These are phyloP conservation scores for Heterotis niloticus DNA, from an alignment of 2,113 vertebrate genomes.

Conservation along the genomic window DNA sequence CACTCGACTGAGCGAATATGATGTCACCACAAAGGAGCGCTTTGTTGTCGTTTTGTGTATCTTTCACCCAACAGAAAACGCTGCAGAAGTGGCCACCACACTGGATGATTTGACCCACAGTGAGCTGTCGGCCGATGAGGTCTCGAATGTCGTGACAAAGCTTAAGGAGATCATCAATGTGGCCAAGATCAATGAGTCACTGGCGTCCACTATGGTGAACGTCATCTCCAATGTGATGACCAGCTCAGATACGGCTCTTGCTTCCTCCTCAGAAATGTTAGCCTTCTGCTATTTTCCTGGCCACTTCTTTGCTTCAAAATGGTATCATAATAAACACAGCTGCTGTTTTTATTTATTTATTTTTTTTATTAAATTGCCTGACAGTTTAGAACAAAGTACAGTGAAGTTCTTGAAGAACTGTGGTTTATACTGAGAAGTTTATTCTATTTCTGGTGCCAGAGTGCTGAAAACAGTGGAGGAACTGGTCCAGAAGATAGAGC, in stretches of 20 bases:
- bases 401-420: not conserved
- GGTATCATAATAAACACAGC: no score
- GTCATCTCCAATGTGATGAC: constrained; percentile 93
- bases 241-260: constrained; percentile 69
- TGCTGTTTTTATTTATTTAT: no score
- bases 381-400: not conserved
- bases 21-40: no score
- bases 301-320: no score
- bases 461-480: constrained; percentile 85
- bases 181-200: constrained; percentile 74
- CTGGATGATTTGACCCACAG: constrained; percentile 76
- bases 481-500: constrained; percentile 83
- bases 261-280: constrained; percentile 78
- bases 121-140: constrained; percentile 74
- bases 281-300: constrained; percentile 34
- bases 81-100: constrained; percentile 77
- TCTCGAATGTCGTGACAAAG: constrained; percentile 78
- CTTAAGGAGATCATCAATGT: constrained; percentile 82
- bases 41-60: not conserved
- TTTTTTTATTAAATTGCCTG: no score
- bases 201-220: constrained; percentile 80
- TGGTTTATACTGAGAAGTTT: not conserved
- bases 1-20: no score
- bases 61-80: constrained; percentile 65
- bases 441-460: constrained; percentile 50